Evolutionary conservation across 2,888 invertebrate genomes (phyloP), one percentile per base, ranked within the genome.

Genomic region (Operophtera brumata): DNA sequence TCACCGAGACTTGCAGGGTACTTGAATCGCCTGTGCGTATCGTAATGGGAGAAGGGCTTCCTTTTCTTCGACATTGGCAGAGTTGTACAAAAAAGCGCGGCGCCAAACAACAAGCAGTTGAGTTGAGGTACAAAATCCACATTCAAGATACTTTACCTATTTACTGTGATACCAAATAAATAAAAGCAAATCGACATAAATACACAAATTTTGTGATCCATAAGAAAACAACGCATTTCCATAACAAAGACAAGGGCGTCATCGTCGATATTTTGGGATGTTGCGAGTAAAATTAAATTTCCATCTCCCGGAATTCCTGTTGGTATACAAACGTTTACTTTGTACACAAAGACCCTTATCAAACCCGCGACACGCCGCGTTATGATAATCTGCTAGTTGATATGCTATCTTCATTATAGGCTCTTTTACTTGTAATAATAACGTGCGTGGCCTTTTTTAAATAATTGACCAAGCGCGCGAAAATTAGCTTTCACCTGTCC

Each of bases 211-310:
- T n/a, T n/a, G n/a, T n/a, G n/a, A n/a, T 34, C 4, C 4, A 34
- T 30, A 30, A n/a, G 2, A 9, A 14, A 20, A 40, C 30, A 40
- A 12, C 30, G 12, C 20, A 40, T 32, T 39, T 12, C 32, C 13
- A 48, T 41, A 35, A 34, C 34, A 48, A 47, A 41, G 41, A 41
- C 39, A 37, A 25, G 25, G 14, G 28, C 14, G 1, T 26, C 47
- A 13, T 7, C 26, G 34, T 20, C 41, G 13, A 20, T 37, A 25
- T 25, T 41, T 48, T 41, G 20, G 2, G 41, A 41, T 48, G 41
- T 41, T 47, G 47, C 20, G 41, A 26, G 40, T 26, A 12, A 41
- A 34, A 47, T 34, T 41, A 7, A 47, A 47, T 47, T 47, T 41
- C 25, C 13, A 13, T 26, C 9, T 37, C 34, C 34, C 25, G 10